Evolutionary conservation across 2,113 vertebrate genomes (phyloP).

Genomic region (Aphelocoma coerulescens): DNA sequence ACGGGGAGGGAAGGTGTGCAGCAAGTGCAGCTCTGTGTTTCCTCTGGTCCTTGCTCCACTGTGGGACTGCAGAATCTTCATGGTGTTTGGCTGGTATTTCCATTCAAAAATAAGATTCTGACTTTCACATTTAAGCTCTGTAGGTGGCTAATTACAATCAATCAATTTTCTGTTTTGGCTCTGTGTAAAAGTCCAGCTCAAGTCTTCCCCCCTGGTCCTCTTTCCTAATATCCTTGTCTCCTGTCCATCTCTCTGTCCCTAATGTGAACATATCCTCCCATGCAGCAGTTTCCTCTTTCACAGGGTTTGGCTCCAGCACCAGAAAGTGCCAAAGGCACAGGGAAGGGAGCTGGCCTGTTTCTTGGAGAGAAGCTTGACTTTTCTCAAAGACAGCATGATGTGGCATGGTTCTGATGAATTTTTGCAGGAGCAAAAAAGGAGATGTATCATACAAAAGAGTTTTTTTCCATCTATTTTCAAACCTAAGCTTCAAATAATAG

Average conservation of each 20-base stretch:
- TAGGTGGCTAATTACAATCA: neutral
- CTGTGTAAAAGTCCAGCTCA: neutral
- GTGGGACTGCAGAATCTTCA: neutral
- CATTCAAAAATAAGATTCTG: neutral
- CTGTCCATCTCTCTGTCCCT: neutral
- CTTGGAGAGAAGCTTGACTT: neutral
- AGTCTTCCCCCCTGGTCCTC: rapidly evolving
- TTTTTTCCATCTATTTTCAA: neutral
- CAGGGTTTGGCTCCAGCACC: neutral
- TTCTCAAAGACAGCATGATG: rapidly evolving
- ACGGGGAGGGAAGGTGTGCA: rapidly evolving
- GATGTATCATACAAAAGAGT: neutral
- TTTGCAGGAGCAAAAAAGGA: neutral
- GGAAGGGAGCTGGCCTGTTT: neutral
- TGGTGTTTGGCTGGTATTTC: neutral
- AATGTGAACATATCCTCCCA: neutral
- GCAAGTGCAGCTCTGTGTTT: rapidly evolving
- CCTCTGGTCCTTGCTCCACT: neutral
- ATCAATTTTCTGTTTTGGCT: neutral
- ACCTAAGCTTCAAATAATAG: neutral
- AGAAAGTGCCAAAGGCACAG: neutral
- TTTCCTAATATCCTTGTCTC: neutral
- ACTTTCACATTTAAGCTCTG: neutral
- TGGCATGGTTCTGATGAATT: neutral
- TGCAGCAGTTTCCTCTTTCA: neutral